phyloP scores from a whole-genome alignment of 1,140 invertebrate species.

The Pseudachorutes palmiensis region DNA sequence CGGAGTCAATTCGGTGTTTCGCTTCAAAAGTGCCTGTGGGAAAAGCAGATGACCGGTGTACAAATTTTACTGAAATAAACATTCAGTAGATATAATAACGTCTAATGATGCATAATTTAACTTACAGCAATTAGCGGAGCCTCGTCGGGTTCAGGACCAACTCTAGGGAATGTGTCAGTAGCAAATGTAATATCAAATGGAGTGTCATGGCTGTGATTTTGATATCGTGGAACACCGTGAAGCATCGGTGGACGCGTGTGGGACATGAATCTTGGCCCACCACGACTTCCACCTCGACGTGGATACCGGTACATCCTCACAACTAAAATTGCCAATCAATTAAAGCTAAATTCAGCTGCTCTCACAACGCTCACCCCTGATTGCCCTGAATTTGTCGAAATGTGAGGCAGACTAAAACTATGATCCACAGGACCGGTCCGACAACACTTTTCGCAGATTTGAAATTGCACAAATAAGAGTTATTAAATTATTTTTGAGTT shows the following conservation, averaged over 20 bases:
- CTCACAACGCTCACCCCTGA: too few relatives aligned
- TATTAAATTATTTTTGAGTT: too few relatives aligned
- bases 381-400: too few relatives aligned
- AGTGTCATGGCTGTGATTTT: neutral
- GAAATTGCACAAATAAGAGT: too few relatives aligned
- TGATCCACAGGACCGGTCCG: too few relatives aligned
- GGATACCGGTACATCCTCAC: neutral
- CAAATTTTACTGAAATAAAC: neutral
- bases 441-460: too few relatives aligned
- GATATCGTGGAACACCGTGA: neutral
- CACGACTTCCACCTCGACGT: neutral
- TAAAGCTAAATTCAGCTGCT: too few relatives aligned
- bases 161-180: neutral
- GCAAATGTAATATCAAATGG: neutral
- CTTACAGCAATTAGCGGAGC: neutral
- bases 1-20: constrained; percentile 82
- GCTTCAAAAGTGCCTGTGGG: constrained; percentile 79
- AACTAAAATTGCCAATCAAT: too few relatives aligned
- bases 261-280: neutral
- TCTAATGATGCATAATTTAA: neutral
- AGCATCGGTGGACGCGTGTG: neutral
- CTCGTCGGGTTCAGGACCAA: neutral
- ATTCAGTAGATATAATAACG: neutral
- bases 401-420: too few relatives aligned
- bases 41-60: too few relatives aligned